phyloP scores from a whole-genome alignment of 2,113 vertebrate species.

The Mobula birostris region DNA sequence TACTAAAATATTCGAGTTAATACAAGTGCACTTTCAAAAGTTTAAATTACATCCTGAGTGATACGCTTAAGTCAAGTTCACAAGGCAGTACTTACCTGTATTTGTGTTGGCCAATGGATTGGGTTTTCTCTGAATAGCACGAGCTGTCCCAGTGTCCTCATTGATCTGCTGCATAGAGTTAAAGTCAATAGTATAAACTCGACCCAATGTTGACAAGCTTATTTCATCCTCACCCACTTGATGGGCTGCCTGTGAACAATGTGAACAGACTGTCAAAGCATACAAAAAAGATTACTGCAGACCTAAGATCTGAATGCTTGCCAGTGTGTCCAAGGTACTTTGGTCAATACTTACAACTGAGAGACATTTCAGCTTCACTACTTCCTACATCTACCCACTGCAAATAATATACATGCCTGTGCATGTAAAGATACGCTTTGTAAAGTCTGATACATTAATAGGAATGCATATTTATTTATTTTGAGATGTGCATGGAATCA shows the following conservation, averaged over 20 bases:
- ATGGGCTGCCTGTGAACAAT: slow-evolving; percentile 85
- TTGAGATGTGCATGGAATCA: too few relatives aligned
- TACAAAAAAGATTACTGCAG: slow-evolving; percentile 41
- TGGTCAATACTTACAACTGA: slow-evolving; percentile 19
- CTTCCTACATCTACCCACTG: background rate
- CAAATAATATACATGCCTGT: slow-evolving; percentile 7
- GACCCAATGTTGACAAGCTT: slow-evolving; percentile 93
- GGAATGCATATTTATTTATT: background rate
- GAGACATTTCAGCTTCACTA: slow-evolving; percentile 17
- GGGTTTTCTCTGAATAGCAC: slow-evolving; percentile 98
- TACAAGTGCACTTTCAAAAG: background rate
- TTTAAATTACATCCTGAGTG: background rate
- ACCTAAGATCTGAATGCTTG: slow-evolving; percentile 30
- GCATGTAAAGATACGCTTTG: background rate
- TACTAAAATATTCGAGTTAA: background rate
- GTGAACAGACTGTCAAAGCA: slow-evolving; percentile 46
- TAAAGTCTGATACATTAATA: slow-evolving; percentile 3
- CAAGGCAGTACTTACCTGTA: slow-evolving; percentile 70
- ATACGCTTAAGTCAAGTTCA: background rate
- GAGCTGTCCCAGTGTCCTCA: slow-evolving; percentile 97
- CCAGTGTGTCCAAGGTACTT: slow-evolving; percentile 30
- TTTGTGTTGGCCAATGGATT: slow-evolving; percentile 94
- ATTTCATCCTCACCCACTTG: slow-evolving; percentile 99
- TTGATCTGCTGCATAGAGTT: slow-evolving; percentile 99
- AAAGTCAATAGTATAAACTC: slow-evolving; percentile 99